phyloP scores from a whole-genome alignment of 2,113 vertebrate genomes.

The Silurus glanis region DNA sequence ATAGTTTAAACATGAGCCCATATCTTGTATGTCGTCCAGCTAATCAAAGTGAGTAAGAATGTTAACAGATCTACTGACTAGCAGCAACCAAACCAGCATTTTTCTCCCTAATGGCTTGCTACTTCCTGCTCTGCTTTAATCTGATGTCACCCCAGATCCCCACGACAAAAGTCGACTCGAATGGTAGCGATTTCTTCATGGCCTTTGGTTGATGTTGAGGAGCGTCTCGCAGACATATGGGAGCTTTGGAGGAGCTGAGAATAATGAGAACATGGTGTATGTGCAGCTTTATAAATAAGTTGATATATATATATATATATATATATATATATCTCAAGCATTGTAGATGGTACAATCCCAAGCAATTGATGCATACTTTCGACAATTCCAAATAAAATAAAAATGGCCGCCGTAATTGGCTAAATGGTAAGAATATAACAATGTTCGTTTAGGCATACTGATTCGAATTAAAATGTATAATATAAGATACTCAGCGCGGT shows the following conservation, averaged over 20 bases:
- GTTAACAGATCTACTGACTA: slow-evolving; percentile 17
- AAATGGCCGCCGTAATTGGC: neutral
- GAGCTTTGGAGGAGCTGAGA: neutral
- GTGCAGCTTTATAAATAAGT: neutral
- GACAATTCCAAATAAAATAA: neutral
- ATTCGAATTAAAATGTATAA: neutral
- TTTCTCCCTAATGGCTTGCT: slow-evolving; percentile 2
- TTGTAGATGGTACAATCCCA: neutral
- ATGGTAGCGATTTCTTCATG: neutral
- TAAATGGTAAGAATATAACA: neutral
- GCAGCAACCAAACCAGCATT: slow-evolving; percentile 27
- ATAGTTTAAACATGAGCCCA: neutral
- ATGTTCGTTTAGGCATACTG: neutral
- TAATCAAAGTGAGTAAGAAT: neutral
- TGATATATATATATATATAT: too few species aligned
- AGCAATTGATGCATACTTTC: neutral
- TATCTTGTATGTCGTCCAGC: neutral
- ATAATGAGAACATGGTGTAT: neutral
- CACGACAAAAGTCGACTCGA: neutral
- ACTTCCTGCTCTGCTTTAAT: slow-evolving; percentile 44
- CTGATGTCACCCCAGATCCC: slow-evolving; percentile 12
- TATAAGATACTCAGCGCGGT: neutral
- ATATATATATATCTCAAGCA: too few species aligned
- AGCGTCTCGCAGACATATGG: neutral
- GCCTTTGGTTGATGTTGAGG: neutral